phyloP scores from a whole-genome alignment of 2,888 invertebrate species.

The Drosophila putrida region DNA sequence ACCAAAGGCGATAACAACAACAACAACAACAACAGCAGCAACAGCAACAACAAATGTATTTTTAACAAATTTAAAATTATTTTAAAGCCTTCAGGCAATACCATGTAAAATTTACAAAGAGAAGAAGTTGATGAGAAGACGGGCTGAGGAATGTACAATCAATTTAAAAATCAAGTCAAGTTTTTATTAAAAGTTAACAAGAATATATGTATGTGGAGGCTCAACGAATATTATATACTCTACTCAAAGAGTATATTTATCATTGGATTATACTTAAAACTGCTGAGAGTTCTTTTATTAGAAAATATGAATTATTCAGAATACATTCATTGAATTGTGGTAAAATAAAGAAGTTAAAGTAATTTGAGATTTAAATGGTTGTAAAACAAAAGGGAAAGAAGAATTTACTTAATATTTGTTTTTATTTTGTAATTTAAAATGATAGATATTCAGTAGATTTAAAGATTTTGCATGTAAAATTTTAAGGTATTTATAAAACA shows the following conservation, averaged over 20 bases:
- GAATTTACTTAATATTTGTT: no score
- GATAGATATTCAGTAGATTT: neutral
- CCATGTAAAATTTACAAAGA: constrained; percentile 19
- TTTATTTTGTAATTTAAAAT: no score
- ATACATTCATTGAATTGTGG: no score
- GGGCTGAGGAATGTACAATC: constrained; percentile 9
- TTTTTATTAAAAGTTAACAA: constrained; percentile 67
- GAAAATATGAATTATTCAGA: no score
- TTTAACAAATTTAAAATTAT: constrained; percentile 65
- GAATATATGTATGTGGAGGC: neutral
- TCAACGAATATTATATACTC: constrained; percentile 18
- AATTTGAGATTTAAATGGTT: no score
- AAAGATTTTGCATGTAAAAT: no score
- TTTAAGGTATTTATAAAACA: no score
- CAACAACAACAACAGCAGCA: neutral
- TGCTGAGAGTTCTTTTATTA: no score
- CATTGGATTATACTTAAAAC: neutral
- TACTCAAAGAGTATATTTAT: neutral
- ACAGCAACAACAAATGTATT: constrained; percentile 49
- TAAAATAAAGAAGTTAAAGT: no score
- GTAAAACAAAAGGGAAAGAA: no score
- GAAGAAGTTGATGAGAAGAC: constrained; percentile 21
- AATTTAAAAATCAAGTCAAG: constrained; percentile 57
- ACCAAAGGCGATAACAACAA: constrained; percentile 38
- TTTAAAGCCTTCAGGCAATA: constrained; percentile 52